Conservation (phyloP, 2,797 vertebrate species). For the Moxostoma hubbsi region DNA sequence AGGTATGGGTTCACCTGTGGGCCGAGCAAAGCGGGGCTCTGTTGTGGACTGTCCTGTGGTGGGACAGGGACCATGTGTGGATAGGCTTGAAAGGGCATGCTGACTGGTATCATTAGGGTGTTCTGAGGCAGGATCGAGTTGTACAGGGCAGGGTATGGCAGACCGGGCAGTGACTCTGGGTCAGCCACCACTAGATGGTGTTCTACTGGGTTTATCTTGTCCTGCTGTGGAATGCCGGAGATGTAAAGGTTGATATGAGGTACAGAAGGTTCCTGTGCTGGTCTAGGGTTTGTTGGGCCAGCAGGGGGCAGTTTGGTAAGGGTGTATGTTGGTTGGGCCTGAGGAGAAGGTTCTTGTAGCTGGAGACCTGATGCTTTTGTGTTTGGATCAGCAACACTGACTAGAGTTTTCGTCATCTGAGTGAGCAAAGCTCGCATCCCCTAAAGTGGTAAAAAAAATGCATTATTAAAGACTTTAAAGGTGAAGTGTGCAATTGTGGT, state of each 20-base stretch:
- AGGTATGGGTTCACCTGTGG: neutral
- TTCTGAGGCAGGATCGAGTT: neutral
- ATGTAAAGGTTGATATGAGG: slow-evolving; percentile 14
- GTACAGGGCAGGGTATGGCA: neutral
- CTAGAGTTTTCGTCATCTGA: slow-evolving; percentile 16
- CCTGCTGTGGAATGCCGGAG: neutral
- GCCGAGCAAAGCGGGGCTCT: neutral
- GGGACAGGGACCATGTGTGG: neutral
- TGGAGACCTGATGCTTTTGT: neutral
- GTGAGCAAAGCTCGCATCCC: neutral
- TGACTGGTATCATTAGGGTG: neutral
- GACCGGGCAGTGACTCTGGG: neutral
- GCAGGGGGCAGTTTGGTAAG: neutral
- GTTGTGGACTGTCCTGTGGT: neutral
- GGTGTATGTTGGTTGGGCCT: neutral
- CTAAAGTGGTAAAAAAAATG: neutral
- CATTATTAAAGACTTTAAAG: neutral
- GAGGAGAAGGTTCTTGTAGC: neutral
- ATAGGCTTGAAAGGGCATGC: neutral
- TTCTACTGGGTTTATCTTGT: neutral
- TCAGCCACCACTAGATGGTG: slow-evolving; percentile 3
- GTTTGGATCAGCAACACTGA: neutral
- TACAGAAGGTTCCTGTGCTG: neutral
- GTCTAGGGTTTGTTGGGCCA: neutral
- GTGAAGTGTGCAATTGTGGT: too few relatives aligned